Conservation (phyloP, 2,113 vertebrate genomes). For the Spermophilus dauricus region DNA sequence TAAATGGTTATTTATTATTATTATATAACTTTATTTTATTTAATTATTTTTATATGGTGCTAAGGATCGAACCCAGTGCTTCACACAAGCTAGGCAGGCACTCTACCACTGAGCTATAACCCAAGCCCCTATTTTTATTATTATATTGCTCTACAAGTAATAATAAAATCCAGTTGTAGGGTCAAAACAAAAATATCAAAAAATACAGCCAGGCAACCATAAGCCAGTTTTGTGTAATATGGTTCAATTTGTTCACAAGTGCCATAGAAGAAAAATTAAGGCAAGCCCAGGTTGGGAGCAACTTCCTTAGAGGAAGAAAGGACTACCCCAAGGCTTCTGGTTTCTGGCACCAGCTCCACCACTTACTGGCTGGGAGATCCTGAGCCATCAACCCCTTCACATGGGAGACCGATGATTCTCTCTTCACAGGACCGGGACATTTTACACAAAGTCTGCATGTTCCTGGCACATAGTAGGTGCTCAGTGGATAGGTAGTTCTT, state of each 20-base stretch:
- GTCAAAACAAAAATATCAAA: conserved; percentile 40
- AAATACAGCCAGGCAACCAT: neutral
- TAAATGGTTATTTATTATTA: neutral
- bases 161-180: conserved; percentile 30
- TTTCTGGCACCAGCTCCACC: neutral
- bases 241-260: neutral
- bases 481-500: neutral
- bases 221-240: neutral
- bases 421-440: neutral
- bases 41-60: no score
- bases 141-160: neutral
- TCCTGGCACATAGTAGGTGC: neutral
- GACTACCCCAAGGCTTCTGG: neutral
- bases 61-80: no score
- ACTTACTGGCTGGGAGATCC: neutral
- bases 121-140: neutral
- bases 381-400: neutral
- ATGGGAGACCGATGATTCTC: neutral
- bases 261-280: neutral
- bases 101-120: no score
- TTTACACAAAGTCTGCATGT: fast-evolving
- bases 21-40: no score
- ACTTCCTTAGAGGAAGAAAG: neutral
- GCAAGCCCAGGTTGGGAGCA: neutral
- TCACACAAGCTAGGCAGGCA: no score